Percentiles rank a stretch among this genome's conserved stretches.
phyloP scores from a whole-genome alignment of 2,113 vertebrate genomes.

The Athene noctua region DNA sequence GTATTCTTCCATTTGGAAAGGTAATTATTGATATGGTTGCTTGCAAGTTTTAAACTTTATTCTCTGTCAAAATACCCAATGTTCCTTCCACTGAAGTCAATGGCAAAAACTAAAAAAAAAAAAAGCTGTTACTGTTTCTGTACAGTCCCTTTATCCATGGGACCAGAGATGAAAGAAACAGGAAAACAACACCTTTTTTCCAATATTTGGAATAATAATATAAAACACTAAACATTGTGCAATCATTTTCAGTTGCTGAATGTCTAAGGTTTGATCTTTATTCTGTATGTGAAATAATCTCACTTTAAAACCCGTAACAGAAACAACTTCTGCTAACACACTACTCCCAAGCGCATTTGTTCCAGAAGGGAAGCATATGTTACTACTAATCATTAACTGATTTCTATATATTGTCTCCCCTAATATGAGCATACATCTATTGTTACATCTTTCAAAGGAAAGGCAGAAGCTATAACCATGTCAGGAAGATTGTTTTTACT shows the following conservation, averaged over 20 bases:
- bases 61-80: not conserved
- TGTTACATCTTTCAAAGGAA: not conserved
- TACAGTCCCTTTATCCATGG: not conserved
- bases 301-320: not conserved
- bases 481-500: not conserved
- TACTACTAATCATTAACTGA: not conserved
- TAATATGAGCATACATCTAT: not conserved
- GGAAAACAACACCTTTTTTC: not conserved
- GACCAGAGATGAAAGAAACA: not conserved
- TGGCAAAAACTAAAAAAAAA: not conserved
- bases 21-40: not conserved
- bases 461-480: not conserved
- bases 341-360: not conserved
- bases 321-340: not conserved
- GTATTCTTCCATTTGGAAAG: constrained; percentile 17
- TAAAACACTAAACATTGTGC: not conserved
- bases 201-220: not conserved
- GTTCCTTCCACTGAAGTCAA: not conserved
- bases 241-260: not conserved
- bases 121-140: not conserved
- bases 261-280: not conserved
- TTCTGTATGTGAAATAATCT: not conserved
- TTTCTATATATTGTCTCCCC: not conserved
- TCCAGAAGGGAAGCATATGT: not conserved
- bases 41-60: not conserved